phyloP scores from a whole-genome alignment of 2,113 vertebrate species.

The Oryzias celebensis region DNA sequence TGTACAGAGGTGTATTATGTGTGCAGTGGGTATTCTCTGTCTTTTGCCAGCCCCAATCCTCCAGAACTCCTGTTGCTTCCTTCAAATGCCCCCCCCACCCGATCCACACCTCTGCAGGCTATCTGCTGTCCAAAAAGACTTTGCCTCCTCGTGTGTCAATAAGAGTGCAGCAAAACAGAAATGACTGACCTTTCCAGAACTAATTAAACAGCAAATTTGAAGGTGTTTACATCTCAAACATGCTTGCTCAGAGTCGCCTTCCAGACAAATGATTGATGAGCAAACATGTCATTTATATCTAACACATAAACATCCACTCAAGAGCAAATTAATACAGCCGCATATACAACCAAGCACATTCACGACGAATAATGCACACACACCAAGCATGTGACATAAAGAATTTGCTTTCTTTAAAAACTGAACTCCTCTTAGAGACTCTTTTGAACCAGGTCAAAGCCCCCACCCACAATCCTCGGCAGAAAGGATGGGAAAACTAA shows the following conservation, averaged over 20 bases:
- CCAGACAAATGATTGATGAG: conserved; percentile 87
- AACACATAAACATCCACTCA: conserved; percentile 8
- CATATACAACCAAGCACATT: conserved; percentile 44
- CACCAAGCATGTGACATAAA: conserved; percentile 74
- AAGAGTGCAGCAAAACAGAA: conserved; percentile 79
- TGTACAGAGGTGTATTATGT: conserved; percentile 32
- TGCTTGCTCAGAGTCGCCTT: conserved; percentile 85
- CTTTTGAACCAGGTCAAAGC: conserved; percentile 88
- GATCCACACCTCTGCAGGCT: conserved; percentile 43
- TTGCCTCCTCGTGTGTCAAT: conserved; percentile 72
- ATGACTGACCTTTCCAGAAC: conserved; percentile 86
- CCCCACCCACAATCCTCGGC: conserved; percentile 82
- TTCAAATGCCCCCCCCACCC: conserved; percentile 31
- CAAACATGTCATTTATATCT: conserved; percentile 24
- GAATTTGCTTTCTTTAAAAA: conserved; percentile 77
- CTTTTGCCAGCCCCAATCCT: conserved; percentile 41
- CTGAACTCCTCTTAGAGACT: conserved; percentile 84
- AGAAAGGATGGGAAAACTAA: conserved; percentile 98
- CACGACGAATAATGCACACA: conserved; percentile 63
- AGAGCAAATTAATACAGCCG: conserved; percentile 19
- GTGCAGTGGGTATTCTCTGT: conserved; percentile 26
- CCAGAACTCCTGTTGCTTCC: conserved; percentile 13
- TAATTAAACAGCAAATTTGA: conserved; percentile 94
- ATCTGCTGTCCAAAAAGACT: conserved; percentile 76
- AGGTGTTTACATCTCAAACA: conserved; percentile 90